Base-by-base conservation (phyloP, 2,113 vertebrate genomes). In the Urocynchramus pylzowi region DNA sequence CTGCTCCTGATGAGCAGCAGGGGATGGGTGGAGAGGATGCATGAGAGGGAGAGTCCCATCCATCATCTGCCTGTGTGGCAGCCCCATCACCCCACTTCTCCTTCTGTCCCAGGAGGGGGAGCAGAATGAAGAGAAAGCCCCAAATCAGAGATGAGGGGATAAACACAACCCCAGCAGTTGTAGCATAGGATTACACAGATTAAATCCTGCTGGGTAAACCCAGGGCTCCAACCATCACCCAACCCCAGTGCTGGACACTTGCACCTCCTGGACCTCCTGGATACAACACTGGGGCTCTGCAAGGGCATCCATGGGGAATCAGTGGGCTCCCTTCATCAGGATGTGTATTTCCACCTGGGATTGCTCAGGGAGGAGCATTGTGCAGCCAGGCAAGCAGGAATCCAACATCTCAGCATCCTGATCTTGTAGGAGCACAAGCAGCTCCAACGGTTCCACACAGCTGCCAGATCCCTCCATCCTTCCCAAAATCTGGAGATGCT, bases 221-320 rank as follows among this genome's bases (percentile, higher is more conserved):
- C 90, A 78, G 37, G 20, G 39, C 69, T 87, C 45, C 0, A 0
- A 59, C 56, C 47, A 83, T 27, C 65, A 56, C 47, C 82, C 70
- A 16, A 23, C 19, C 64, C 5, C 26, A 2, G 52, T 0, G 0
- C 47, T 2, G 7, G 42, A 69, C 45, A 68, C 20, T 1, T 2
- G 50, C 47, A 59, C 1, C 1, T 56, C 68, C 68, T 10, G 23
- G 30, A 50, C 30, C 33, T 52, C 84, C 33, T 2, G 1, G 59
- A 52, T 39, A 33, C 57, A 57, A 42, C 50, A 37, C 23, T 0
- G 1, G 4, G 24, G 53, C n/a, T 27, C 90, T 49, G n/a, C 0
- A 8, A 64, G 45, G 77, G 49, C 44, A 65, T 35, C 53, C 45
- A 2, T 1, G 13, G 41, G 59, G 24, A 54, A 49, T 1, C 12